A percentile compares a stretch with the other conserved stretches of the same genome.
These are phyloP conservation scores for Heliangelus exortis DNA, from an alignment of 2,797 vertebrate species.

Conservation along the genomic window DNA sequence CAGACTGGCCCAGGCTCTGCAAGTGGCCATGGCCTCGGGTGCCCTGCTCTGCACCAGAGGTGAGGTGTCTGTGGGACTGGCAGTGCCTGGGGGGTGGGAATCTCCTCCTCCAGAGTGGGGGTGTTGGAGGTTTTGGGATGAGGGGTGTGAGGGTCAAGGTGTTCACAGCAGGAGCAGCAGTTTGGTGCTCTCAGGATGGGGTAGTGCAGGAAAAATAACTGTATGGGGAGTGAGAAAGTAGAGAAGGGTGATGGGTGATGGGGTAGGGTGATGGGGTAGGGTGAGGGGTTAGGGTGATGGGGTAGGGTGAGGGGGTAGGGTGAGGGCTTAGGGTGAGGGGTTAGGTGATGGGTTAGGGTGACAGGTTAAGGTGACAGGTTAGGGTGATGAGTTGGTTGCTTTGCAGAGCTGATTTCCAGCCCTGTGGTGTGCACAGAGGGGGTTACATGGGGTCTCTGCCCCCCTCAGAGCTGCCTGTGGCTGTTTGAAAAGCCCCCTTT, in stretches of 20 bases:
- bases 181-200: background rate
- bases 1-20: slow-evolving; percentile 93
- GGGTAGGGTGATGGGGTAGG: too few species aligned
- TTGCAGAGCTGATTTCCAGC: background rate
- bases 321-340: too few species aligned
- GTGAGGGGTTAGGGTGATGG: too few species aligned
- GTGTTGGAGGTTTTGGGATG: background rate
- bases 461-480: background rate
- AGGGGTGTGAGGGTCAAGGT: background rate
- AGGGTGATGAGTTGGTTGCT: too few species aligned
- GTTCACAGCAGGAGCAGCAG: background rate
- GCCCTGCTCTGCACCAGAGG: slow-evolving; percentile 94
- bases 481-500: background rate
- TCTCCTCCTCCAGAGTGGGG: background rate
- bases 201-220: background rate
- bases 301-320: too few species aligned
- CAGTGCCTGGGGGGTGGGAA: rapidly evolving
- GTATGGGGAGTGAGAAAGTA: background rate
- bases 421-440: background rate
- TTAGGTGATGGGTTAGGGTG: too few species aligned
- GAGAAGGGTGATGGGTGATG: background rate
- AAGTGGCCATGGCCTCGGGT: slow-evolving; percentile 94
- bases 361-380: too few species aligned
- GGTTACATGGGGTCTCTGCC: too few species aligned
- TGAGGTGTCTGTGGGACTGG: slow-evolving; percentile 43